Conservation (phyloP, 2,888 invertebrate species). For the Hermaeophaga mercurialis region DNA sequence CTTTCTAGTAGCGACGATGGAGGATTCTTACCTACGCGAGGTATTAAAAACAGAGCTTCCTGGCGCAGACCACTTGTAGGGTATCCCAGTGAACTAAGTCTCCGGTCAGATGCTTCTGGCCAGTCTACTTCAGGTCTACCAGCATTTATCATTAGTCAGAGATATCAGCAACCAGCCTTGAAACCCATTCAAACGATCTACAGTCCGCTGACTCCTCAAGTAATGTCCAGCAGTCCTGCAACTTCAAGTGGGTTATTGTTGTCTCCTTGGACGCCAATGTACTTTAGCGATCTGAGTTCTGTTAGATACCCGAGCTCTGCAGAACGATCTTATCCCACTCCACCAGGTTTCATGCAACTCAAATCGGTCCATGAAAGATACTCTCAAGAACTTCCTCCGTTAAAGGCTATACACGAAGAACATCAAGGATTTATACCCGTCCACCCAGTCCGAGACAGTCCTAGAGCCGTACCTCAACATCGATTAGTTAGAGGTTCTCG, state of each 20-base stretch:
- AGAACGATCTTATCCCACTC: conserved; percentile 73
- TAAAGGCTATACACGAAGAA: conserved; percentile 74
- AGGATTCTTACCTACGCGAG: conserved; percentile 73
- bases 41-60: conserved; percentile 62
- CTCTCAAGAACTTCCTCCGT: conserved; percentile 74
- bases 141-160: conserved; percentile 43
- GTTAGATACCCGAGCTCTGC: conserved; percentile 81
- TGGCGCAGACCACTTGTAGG: conserved; percentile 70
- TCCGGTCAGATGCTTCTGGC: conserved; percentile 64
- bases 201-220: conserved; percentile 60
- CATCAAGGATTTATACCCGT: conserved; percentile 68
- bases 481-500: conserved; percentile 66
- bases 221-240: conserved; percentile 72
- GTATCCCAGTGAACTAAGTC: conserved; percentile 69
- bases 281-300: conserved; percentile 87
- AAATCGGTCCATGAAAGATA: conserved; percentile 70
- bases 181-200: conserved; percentile 55
- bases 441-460: conserved; percentile 68
- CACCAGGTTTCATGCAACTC: conserved; percentile 70
- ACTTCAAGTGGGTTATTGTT: conserved; percentile 64
- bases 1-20: conserved; percentile 79
- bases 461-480: conserved; percentile 55
- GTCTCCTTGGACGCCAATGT: conserved; percentile 73
- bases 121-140: conserved; percentile 59
- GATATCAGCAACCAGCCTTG: conserved; percentile 40